Evolutionary conservation across 2,888 invertebrate species (phyloP).

Genomic region (Cerastis rubricosa): DNA sequence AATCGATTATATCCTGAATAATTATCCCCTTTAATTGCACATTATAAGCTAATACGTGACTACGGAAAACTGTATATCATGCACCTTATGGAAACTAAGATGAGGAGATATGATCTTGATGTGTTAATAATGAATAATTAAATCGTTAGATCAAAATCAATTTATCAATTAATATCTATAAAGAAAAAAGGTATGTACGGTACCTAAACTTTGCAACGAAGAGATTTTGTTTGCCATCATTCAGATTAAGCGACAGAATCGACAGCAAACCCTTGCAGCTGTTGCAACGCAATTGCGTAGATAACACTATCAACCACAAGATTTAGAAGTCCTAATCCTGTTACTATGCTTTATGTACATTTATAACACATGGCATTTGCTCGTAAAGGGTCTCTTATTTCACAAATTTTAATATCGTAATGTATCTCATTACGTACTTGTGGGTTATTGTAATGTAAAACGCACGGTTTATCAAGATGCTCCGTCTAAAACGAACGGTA

Average conservation of each 20-base stretch:
- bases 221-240: neutral
- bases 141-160: neutral
- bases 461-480: too few relatives aligned
- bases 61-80: neutral
- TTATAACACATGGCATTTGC: too few relatives aligned
- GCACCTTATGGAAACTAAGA: neutral
- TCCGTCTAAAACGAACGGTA: too few relatives aligned
- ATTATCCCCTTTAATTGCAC: constrained; percentile 7
- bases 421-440: too few relatives aligned
- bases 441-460: too few relatives aligned
- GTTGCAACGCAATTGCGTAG: neutral
- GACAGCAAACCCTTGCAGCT: neutral
- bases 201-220: neutral
- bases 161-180: neutral
- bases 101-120: constrained; percentile 13
- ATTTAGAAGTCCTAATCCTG: neutral
- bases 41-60: constrained; percentile 1
- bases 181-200: neutral
- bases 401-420: too few relatives aligned
- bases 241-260: neutral
- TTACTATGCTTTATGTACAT: neutral
- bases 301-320: neutral
- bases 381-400: too few relatives aligned
- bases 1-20: neutral
- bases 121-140: neutral